Evolutionary conservation across 2,797 vertebrate species (phyloP), one percentile per base, ranked within the genome.

Genomic region (Sebastes steindachneri): DNA sequence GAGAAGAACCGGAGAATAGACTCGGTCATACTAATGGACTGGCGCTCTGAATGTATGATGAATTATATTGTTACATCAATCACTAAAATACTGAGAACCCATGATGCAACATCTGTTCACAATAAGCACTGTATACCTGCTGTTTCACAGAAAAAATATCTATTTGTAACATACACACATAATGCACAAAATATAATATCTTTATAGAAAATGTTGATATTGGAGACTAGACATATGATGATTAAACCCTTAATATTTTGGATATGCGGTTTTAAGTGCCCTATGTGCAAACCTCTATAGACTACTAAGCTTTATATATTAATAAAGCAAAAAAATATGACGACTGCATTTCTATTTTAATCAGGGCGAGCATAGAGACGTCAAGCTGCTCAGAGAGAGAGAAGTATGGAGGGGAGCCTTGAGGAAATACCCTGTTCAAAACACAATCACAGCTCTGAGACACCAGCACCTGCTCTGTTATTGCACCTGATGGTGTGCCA

Each of bases 391-490:
- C 28, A 19, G 54, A 69, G 58, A 59, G 62, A 55, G 53, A 48
- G 53, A 58, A n/a, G 41, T 1, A 10, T 55, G 1, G 54, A 79
- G 54, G 73, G 79, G 68, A 48, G 69, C 54, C 79, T 81, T 68
- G 58, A 87, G 80, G 81, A 86, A 83, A 86, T 64, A 75, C 74
- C 82, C 68, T 65, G 63, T 71, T 41, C 48, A 68, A 77, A 88
- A 83, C 68, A 66, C 75, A 73, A 76, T 80, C 69, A 70, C 77
- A 64, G 79, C 74, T 65, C 67, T 51, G 68, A 87, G 80, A 83
- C 60, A 41, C 1, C 70, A 72, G 74, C 84, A 88, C 76, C 86
- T 87, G 86, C 78, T 83, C 73, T 59, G 55, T 26, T 69, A 60
- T 10, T 33, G 73, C 68, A 79, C 84, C 86, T 79, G 86, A 82